Conservation (phyloP, 2,888 invertebrate genomes). For the Bursaphelenchus okinawaensis region DNA sequence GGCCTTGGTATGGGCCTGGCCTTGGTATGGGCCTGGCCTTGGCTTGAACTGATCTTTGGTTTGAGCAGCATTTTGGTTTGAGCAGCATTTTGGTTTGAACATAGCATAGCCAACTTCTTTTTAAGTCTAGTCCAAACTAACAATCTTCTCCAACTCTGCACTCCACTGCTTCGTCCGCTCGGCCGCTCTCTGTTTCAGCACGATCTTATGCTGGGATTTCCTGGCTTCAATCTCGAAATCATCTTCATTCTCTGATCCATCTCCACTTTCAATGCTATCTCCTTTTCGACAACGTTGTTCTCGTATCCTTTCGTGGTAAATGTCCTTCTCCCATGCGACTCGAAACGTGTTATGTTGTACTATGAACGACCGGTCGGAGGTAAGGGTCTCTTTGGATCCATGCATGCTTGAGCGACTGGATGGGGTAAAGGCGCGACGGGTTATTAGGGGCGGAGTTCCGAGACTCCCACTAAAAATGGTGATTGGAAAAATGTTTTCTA, state of each 20-base stretch:
- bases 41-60: no score
- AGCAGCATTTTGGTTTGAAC: no score
- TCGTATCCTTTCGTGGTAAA: conserved; percentile 9
- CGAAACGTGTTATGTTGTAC: conserved; percentile 17
- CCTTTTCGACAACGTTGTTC: background rate
- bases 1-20: no score
- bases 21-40: no score
- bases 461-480: background rate
- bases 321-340: conserved; percentile 19
- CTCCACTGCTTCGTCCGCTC: conserved; percentile 1
- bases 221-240: background rate
- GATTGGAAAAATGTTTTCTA: no score
- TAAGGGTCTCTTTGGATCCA: conserved; percentile 7
- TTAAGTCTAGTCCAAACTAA: no score
- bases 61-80: no score
- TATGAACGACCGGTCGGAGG: conserved; percentile 17
- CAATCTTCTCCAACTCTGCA: conserved; percentile 1
- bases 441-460: background rate
- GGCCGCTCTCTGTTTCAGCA: background rate
- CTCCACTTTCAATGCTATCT: background rate
- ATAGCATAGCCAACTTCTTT: no score
- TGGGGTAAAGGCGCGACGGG: conserved; percentile 5
- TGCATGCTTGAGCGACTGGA: background rate
- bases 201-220: background rate
- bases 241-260: background rate